Percentiles rank a stretch among this genome's conserved stretches.
Conservation (phyloP, 2,113 vertebrate genomes). For the Noctilio leporinus region DNA sequence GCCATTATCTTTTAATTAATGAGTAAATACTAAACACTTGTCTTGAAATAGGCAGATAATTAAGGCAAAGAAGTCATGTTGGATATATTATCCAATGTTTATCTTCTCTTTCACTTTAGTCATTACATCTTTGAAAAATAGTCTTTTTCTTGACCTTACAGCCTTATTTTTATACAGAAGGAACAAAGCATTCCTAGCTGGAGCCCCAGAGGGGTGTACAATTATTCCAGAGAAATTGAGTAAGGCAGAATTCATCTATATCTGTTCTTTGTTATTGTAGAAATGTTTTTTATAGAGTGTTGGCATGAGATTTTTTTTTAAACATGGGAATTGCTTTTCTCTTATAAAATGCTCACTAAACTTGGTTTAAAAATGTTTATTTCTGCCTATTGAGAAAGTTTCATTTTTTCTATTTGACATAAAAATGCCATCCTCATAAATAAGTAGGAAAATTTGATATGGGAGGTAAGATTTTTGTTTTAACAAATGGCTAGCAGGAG, state of each 20-base stretch:
- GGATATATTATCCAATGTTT: not conserved
- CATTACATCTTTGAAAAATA: not conserved
- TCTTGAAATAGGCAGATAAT: not conserved
- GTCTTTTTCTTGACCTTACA: not conserved
- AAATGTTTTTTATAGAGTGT: not conserved
- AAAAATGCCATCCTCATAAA: not conserved
- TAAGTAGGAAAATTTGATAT: not conserved
- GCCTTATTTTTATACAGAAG: constrained; percentile 19
- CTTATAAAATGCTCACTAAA: not conserved
- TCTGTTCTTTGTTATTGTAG: not conserved
- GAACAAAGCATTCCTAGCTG: constrained; percentile 5
- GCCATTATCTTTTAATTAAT: not conserved
- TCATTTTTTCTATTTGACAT: not conserved
- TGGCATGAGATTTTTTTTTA: not conserved
- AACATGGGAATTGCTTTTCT: not conserved
- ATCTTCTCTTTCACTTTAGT: not conserved
- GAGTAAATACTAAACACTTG: not conserved
- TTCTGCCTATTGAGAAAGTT: not conserved
- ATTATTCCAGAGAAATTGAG: not conserved
- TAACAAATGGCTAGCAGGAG: not conserved
- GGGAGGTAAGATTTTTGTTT: not conserved
- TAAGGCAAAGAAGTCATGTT: not conserved
- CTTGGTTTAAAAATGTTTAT: not conserved
- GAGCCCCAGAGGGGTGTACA: not conserved
- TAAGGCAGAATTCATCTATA: not conserved